phyloP scores from a whole-genome alignment of 2,113 vertebrate genomes.

The Azemiops feae region DNA sequence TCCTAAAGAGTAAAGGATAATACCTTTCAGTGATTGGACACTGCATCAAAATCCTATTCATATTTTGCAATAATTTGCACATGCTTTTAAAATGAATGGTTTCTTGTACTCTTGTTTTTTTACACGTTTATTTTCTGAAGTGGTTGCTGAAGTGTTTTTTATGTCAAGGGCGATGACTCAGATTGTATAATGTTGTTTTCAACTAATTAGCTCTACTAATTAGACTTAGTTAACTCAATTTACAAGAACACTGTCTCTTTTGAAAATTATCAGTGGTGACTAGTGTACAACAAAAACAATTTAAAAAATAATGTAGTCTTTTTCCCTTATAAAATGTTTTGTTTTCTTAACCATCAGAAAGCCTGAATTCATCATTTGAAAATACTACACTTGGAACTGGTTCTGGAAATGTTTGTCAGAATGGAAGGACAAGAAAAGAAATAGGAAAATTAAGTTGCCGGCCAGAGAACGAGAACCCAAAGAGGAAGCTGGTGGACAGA shows the following conservation, averaged over 20 bases:
- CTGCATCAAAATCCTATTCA: background rate
- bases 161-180: slow-evolving; percentile 2
- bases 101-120: background rate
- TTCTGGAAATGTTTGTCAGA: slow-evolving; percentile 75
- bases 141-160: background rate
- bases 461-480: slow-evolving; percentile 70
- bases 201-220: background rate
- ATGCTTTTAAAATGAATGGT: background rate
- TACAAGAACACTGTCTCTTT: background rate
- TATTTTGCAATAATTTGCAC: background rate
- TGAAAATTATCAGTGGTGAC: background rate
- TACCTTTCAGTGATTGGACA: background rate
- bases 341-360: slow-evolving; percentile 63
- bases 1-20: background rate
- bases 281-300: background rate
- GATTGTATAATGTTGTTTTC: background rate
- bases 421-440: slow-evolving; percentile 61
- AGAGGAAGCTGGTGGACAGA: slow-evolving; percentile 81
- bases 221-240: background rate
- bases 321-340: slow-evolving; percentile 47
- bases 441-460: slow-evolving; percentile 62
- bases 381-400: slow-evolving; percentile 65
- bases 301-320: slow-evolving; percentile 17
- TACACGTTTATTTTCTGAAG: background rate
- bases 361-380: slow-evolving; percentile 57